Evolutionary conservation across 2,888 invertebrate species (phyloP), one percentile per base, ranked within the genome.

Genomic region (Stratiomys singularior): DNA sequence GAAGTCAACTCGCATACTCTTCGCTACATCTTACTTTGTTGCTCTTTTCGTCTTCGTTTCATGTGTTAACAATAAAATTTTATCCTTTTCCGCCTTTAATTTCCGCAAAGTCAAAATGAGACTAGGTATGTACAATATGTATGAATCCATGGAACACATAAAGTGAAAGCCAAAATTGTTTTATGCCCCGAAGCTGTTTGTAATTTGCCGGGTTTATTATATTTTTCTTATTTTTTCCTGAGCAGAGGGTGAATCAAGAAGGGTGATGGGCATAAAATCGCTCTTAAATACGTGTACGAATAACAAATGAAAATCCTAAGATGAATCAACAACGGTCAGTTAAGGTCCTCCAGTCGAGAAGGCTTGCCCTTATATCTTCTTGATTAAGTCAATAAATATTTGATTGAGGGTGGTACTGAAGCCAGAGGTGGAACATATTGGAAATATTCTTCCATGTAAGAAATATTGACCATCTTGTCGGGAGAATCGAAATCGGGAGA

Each of bases 31-130:
- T 52, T 52, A 18, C 15, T 23, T 18, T 13, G 25, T 25, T 71
- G 47, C 27, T 27, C 28, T 52, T 52, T 15, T 52, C 27, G 21
- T 30, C 18, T 23, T 56, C 37, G 13, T 60, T 58, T 27, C 23
- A 37, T 27, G 74, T 74, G 74, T 74, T 72, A 78, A 76, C 77
- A 77, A 79, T 77, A 76, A 71, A 79, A 71, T 79, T 77, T 79
- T 79, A 79, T 79, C 76, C 77, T 79, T 79, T 79, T 76, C 76
- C 79, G 76, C 37, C 76, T 77, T 77, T 77, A 79, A 79, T 79
- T 77, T 79, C 77, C 79, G 69, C 44, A 37, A 64, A 44, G 46
- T 27, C 56, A 30, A 5, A 60, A 44, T 11, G 7, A 74, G 13
- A 37, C 15, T 28, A 63, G 52, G 52, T 52, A 52, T n/a, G 52